Percentiles rank a stretch among this genome's conserved stretches.
These are phyloP conservation scores for Pollenia griseotomentosa DNA, from an alignment of 2,888 invertebrate genomes.

Conservation along the genomic window DNA sequence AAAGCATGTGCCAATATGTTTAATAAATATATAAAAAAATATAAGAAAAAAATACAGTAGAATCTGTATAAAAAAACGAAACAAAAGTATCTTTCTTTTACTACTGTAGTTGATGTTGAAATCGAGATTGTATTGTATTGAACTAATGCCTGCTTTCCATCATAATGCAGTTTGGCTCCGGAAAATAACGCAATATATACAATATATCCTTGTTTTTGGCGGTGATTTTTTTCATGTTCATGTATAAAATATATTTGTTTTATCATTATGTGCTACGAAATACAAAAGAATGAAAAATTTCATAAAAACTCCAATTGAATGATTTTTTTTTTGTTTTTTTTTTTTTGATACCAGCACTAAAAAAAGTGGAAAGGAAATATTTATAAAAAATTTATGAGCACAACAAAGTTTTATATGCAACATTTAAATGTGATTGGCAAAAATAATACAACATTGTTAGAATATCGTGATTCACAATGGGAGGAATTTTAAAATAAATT, in stretches of 20 bases:
- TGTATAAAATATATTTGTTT: slow-evolving; percentile 19
- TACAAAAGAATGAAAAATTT: slow-evolving; percentile 17
- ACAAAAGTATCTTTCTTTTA: background rate
- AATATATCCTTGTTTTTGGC: background rate
- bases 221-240: slow-evolving; percentile 3
- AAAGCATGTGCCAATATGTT: slow-evolving; percentile 9
- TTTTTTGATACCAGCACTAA: background rate
- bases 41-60: too few species aligned
- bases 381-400: background rate
- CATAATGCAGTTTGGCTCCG: slow-evolving; percentile 23
- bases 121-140: background rate
- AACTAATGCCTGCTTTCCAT: slow-evolving; percentile 7
- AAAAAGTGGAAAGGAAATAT: background rate
- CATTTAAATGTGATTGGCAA: slow-evolving; percentile 12
- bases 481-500: too few species aligned
- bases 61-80: background rate
- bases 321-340: background rate
- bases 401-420: slow-evolving; percentile 19
- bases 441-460: slow-evolving; percentile 16
- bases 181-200: slow-evolving; percentile 5
- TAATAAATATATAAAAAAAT: background rate
- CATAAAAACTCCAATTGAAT: background rate
- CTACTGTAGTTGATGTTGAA: background rate
- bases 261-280: slow-evolving; percentile 15
- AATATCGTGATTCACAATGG: too few species aligned